phyloP scores from a whole-genome alignment of 1,140 invertebrate genomes.

The Cotesia vestalis region DNA sequence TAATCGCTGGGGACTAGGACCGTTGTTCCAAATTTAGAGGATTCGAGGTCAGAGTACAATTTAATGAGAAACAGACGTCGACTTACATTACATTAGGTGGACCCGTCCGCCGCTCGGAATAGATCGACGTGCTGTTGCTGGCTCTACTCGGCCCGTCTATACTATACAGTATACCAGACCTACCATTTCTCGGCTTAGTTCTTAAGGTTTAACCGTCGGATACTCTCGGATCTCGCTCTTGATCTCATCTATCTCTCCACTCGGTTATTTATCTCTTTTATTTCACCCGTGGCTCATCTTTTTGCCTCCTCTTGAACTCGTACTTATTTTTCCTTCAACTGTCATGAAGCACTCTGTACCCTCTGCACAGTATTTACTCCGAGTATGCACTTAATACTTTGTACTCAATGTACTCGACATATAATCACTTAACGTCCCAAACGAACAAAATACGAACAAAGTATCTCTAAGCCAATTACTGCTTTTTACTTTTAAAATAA shows the following conservation, averaged over 20 bases:
- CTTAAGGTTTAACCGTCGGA: constrained; percentile 28
- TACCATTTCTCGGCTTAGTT: constrained; percentile 35
- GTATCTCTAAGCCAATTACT: constrained; percentile 37
- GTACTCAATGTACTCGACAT: neutral
- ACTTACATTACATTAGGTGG: constrained; percentile 52
- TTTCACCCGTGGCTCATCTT: constrained; percentile 11
- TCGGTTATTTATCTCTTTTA: neutral
- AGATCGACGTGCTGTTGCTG: constrained; percentile 53
- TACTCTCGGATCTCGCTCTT: constrained; percentile 11
- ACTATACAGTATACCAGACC: neutral
- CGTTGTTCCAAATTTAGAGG: constrained; percentile 61
- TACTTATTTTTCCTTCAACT: constrained; percentile 22
- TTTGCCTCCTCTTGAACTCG: neutral
- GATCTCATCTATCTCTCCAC: neutral
- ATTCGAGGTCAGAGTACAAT: constrained; percentile 63
- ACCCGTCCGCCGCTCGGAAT: constrained; percentile 57
- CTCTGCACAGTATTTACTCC: neutral
- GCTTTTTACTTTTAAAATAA: constrained; percentile 30
- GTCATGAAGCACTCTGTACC: neutral
- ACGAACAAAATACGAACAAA: constrained; percentile 18
- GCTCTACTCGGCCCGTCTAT: constrained; percentile 20
- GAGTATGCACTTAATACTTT: constrained; percentile 10
- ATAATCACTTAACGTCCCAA: constrained; percentile 21
- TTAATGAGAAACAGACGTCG: constrained; percentile 66
- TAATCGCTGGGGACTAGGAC: constrained; percentile 58